phyloP scores from a whole-genome alignment of 2,888 invertebrate genomes.

The Cerastoderma edule region DNA sequence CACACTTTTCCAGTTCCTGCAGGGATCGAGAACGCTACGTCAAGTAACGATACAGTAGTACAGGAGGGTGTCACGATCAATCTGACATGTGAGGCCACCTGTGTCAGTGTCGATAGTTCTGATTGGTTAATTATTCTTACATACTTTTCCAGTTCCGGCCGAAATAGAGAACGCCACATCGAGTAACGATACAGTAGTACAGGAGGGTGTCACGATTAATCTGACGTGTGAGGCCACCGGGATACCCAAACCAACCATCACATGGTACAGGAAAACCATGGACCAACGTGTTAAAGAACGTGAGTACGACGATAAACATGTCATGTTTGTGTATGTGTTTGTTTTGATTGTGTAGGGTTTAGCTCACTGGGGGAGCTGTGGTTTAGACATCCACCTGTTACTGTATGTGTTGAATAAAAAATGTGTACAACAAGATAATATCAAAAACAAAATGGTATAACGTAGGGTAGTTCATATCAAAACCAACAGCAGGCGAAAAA shows the following conservation, averaged over 20 bases:
- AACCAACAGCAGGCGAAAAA: no score
- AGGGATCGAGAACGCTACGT: constrained; percentile 95
- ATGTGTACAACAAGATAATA: no score
- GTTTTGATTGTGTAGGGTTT: no score
- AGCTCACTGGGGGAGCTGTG: no score
- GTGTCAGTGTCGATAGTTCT: neutral
- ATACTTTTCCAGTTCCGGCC: constrained; percentile 91
- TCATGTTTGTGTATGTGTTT: no score
- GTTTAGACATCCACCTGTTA: no score
- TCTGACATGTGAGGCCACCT: constrained; percentile 89
- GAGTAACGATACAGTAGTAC: constrained; percentile 92
- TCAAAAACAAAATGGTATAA: no score
- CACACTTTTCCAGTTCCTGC: constrained; percentile 91
- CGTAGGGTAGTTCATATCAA: no score
- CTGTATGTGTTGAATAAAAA: no score
- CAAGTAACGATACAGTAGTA: constrained; percentile 93
- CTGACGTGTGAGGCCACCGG: constrained; percentile 91
- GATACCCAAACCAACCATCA: constrained; percentile 93
- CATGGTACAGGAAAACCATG: constrained; percentile 88
- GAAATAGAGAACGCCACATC: constrained; percentile 96
- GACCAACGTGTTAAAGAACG: constrained; percentile 69
- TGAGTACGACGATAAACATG: no score
- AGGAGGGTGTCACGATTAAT: constrained; percentile 97
- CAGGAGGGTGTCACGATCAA: constrained; percentile 97
- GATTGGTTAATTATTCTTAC: neutral